Base-by-base conservation (phyloP, 1,140 invertebrate species). In the Listronotus bonariensis region DNA sequence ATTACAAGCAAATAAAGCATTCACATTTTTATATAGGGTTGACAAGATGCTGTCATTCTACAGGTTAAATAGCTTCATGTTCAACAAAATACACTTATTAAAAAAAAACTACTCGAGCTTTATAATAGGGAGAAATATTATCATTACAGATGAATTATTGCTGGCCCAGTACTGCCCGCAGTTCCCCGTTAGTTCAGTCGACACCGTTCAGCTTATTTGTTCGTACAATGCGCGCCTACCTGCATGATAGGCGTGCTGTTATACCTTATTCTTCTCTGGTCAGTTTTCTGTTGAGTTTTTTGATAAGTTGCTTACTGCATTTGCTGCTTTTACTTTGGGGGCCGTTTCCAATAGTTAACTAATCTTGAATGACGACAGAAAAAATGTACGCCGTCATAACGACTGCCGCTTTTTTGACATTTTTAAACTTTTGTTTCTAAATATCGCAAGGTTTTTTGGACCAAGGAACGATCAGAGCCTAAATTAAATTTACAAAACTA, bases 171-270 rank as follows among this genome's bases (percentile, higher is more conserved):
- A n/a, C 55, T 14, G 4, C 42, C 31, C 45, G 55, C 43, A 58
- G 45, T 18, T n/a, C 43, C 41, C 67, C 43, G 67, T 62, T 65
- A 68, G 63, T 46, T 63, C 57, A 60, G 62, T 56, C 61, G 45
- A 53, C 63, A 45, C 68, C 72, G 38, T 68, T 74, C 58, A 74
- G 73, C 65, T 66, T 73, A 67, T 70, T 75, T 68, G 72, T 74
- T 48, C 73, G 72, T 65, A 73, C 66, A 51, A 68, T 68, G 60
- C 70, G 68, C 67, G 71, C 68, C 59, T 69, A 67, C 68, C 69
- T 71, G 71, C 70, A 77, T 73, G 74, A 81, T 78, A 82, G 80
- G 80, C 83, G 82, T 79, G 6, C 18, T 14, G 82, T 83, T 80
- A 77, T 84, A 65, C 72, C 66, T 20, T 68, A 68, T 64, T 20